Conservation (phyloP, 2,113 vertebrate genomes). For the Oenanthe melanoleuca region DNA sequence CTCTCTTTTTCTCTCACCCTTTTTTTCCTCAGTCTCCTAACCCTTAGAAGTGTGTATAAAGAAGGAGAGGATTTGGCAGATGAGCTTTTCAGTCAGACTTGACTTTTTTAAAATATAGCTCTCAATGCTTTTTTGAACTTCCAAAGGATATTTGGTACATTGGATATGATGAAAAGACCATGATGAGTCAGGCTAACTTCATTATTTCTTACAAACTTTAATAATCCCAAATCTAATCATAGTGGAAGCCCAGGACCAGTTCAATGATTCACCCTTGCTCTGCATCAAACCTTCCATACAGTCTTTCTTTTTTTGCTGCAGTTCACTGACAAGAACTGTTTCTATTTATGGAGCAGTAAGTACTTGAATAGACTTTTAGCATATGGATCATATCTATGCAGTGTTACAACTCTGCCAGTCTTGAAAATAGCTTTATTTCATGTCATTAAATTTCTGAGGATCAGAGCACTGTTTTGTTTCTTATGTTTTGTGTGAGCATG, state of each 20-base stretch:
- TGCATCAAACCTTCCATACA: not conserved
- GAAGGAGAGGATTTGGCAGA: conserved; percentile 24
- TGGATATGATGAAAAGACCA: not conserved
- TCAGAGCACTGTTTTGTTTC: not conserved
- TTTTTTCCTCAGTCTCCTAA: not conserved
- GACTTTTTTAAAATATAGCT: not conserved
- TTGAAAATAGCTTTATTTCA: not conserved
- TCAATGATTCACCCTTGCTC: not conserved
- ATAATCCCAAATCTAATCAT: not conserved
- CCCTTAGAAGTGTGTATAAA: not conserved
- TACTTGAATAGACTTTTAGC: not conserved
- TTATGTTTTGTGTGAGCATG: not conserved
- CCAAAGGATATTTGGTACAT: not conserved
- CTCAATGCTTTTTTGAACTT: conserved; percentile 29
- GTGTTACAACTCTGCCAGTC: not conserved
- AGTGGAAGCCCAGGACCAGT: not conserved
- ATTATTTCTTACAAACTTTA: not conserved
- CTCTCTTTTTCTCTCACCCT: not conserved
- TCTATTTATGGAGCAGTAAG: conserved; percentile 23
- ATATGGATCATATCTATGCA: not conserved
- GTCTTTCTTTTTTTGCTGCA: not conserved
- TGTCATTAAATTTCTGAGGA: not conserved
- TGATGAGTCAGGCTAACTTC: not conserved
- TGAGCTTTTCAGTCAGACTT: not conserved
- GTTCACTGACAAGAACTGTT: not conserved